Evolutionary conservation across 2,113 vertebrate genomes (phyloP), one percentile per base, ranked within the genome.

Genomic region (Bubo scandiacus): DNA sequence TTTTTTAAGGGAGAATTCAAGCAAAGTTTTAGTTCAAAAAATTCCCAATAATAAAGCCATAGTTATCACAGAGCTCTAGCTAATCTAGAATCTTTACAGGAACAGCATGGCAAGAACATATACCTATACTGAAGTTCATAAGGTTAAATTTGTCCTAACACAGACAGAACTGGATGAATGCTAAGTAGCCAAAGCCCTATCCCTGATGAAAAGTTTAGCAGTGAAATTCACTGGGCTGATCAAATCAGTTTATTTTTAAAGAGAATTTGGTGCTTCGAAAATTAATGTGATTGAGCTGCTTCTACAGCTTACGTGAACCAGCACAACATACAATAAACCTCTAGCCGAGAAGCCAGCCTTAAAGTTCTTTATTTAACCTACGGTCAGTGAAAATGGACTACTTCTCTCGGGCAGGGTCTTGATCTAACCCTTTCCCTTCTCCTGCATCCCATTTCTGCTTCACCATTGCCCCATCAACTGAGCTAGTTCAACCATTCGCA

Each of bases 11-110:
- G 2, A 83, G 21, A 86, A 84, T 71, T 95, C 51, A 81, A 86
- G 27, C 18, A 34, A 61, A 75, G 55, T 58, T 86, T 87, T 47
- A 74, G 27, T 61, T 85, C 40, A 65, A 79, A 57, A 94, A 94
- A 91, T 55, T 81, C 49, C 36, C 52, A 75, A 43, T 82, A 91
- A 91, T 89, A 73, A 83, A 90, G 54, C 20, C 2, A 7, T 5
- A 68, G 81, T 72, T 97, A 95, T 92, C 74, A 95, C 49, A 85
- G 71, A 62, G 67, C 40, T 73, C 42, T 77, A 82, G 91, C 94
- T 97, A 95, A 97, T 95, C 74, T 87, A 38, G 87, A 94, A 95
- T 87, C 86, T 73, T 92, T 78, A 92, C 54, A 81, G 70, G 66
- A 97, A 81, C 91, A 81, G 47, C 0, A 1, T 72, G 83, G 86